Conservation (phyloP, 2,113 vertebrate species). For the Tragelaphus scriptus region DNA sequence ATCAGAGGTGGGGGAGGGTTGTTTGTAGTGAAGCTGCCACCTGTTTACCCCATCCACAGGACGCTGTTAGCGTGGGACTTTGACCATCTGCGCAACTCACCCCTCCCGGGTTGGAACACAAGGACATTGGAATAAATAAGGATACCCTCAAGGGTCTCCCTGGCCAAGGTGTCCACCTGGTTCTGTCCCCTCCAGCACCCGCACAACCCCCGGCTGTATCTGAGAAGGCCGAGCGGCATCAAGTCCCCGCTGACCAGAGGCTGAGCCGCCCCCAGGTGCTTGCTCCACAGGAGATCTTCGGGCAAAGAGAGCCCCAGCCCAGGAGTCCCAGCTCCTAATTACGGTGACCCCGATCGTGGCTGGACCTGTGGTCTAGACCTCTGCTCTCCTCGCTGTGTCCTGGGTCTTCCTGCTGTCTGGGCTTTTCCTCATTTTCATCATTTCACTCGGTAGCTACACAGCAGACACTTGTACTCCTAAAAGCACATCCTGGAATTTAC, state of each 20-base stretch:
- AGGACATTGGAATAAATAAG: neutral
- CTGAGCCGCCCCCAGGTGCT: accelerated
- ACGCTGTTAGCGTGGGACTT: accelerated
- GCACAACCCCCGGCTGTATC: neutral
- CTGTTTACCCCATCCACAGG: neutral
- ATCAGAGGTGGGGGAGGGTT: neutral
- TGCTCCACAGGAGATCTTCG: neutral
- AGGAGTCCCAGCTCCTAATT: neutral
- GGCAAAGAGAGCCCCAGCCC: too few relatives aligned
- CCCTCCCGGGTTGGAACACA: too few relatives aligned
- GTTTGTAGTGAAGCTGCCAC: accelerated
- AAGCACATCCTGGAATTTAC: neutral
- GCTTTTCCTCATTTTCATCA: neutral
- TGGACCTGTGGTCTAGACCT: neutral
- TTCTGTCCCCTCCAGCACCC: neutral
- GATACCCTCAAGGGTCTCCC: neutral
- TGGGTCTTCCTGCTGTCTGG: neutral
- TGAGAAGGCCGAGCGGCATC: neutral
- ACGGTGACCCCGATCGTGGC: accelerated
- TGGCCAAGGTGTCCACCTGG: neutral
- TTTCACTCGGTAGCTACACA: neutral
- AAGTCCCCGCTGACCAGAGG: accelerated
- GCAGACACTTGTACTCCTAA: neutral
- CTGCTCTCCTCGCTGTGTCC: accelerated
- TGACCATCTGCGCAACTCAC: neutral